Conservation (phyloP, 2,113 vertebrate species). For the Nothoprocta perdicaria region DNA sequence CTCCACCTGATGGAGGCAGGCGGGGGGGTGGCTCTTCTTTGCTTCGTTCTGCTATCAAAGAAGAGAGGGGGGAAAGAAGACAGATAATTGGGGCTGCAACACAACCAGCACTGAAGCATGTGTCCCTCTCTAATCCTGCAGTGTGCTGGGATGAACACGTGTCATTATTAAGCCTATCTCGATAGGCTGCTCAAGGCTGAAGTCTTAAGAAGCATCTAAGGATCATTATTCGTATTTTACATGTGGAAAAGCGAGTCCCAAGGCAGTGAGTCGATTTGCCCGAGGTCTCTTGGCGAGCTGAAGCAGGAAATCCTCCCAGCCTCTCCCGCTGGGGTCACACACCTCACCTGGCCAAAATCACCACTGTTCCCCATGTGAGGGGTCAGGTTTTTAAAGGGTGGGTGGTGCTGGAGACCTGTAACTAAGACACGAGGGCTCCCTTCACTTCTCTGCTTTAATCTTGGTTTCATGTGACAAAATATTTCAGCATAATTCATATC, state of each 20-base stretch:
- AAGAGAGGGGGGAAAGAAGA: background rate
- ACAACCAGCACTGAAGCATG: background rate
- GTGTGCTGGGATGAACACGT: background rate
- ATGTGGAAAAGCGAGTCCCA: background rate
- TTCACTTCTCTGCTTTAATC: background rate
- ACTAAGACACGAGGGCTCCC: background rate
- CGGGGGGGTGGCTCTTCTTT: conserved; percentile 74
- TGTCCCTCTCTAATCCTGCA: background rate
- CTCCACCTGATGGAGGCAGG: conserved; percentile 88
- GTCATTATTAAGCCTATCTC: background rate
- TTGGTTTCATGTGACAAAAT: background rate
- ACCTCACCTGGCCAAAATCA: background rate
- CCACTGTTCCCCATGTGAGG: background rate
- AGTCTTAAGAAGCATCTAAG: conserved; percentile 9
- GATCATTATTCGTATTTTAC: background rate
- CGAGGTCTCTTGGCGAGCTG: background rate
- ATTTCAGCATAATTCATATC: background rate
- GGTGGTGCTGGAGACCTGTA: background rate
- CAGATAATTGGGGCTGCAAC: background rate
- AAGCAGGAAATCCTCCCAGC: background rate
- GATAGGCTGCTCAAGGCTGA: background rate
- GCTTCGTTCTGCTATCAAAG: conserved; percentile 65
- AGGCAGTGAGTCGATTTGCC: background rate
- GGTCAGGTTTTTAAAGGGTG: background rate
- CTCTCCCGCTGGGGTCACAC: background rate